Evolutionary conservation across 2,888 invertebrate genomes (phyloP), one percentile per base, ranked within the genome.

Genomic region (Clivina fossor): DNA sequence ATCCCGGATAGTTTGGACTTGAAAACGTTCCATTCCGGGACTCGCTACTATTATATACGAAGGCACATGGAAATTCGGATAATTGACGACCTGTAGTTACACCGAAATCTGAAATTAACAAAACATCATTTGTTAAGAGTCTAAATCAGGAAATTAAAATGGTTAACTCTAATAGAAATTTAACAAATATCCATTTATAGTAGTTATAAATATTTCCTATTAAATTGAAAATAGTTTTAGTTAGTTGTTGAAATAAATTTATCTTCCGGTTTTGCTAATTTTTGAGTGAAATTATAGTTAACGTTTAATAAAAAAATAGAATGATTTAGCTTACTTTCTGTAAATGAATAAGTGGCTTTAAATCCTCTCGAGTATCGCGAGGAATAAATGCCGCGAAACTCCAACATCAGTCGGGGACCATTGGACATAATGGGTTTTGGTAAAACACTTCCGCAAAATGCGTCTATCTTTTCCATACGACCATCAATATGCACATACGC

Each of bases 341-440:
- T 85, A 77, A 95, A 95, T 65, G 84, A 84, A 76, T 90, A 95
- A 56, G 86, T 84, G 60, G 93, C 92, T 70, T 87, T 88, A 74
- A 94, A 95, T 59, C 94, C 94, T 67, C 87, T 84, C 43, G 87
- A 84, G 65, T 85, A 83, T 65, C 87, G 82, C 19, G 89, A 87
- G n/a, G 88, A 87, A 65, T 82, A 79, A 47, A 84, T 80, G 41
- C 91, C 91, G 58, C 85, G 81, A 71, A 95, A 95, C 73, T 93
- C 91, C 55, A 97, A 76, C 70, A 89, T 85, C 68, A 97, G 78
- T 66, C 88, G 82, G 44, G 90, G 88, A 33, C 92, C 91, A 69
- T 88, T 92, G 56, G 95, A 96, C 95, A 97, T 96, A 61, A 96
- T 80, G 55, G 92, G 91, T 63, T 88, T 87, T 1, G 95, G 94